phyloP scores from a whole-genome alignment of 2,888 invertebrate species.

The Zygogramma bicolorata region DNA sequence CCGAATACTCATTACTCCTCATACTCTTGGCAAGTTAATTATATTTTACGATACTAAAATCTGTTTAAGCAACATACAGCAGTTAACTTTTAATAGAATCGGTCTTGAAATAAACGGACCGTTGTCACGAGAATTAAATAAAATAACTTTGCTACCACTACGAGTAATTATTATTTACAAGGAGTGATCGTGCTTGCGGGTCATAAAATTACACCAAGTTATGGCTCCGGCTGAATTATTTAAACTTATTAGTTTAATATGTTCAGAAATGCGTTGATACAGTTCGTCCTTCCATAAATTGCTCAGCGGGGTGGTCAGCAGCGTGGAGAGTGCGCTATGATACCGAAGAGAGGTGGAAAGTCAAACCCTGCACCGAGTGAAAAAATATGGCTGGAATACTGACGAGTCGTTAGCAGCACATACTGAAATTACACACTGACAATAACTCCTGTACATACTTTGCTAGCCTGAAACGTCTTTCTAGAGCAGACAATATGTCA shows the following conservation, averaged over 20 bases:
- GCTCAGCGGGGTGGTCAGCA: conserved; percentile 24
- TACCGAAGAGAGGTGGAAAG: background rate
- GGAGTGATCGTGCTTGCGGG: conserved; percentile 43
- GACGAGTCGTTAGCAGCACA: background rate
- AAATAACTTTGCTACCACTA: conserved; percentile 37
- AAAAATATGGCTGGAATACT: no score
- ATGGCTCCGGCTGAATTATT: conserved; percentile 37
- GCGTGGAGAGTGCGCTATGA: background rate
- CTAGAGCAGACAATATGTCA: no score
- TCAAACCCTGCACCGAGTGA: background rate
- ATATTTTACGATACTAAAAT: conserved; percentile 43
- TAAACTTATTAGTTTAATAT: conserved; percentile 47
- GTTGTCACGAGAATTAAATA: conserved; percentile 37
- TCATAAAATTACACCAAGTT: conserved; percentile 43
- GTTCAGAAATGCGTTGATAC: conserved; percentile 20
- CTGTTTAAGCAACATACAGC: conserved; percentile 34
- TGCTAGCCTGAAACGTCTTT: no score
- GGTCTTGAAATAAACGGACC: conserved; percentile 28
- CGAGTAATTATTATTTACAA: conserved; percentile 45
- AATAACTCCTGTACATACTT: no score
- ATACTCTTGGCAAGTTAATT: conserved; percentile 42
- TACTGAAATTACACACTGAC: background rate
- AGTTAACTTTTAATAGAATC: conserved; percentile 38
- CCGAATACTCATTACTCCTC: conserved; percentile 42
- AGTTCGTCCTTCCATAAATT: conserved; percentile 23